Conservation (phyloP, 2,113 vertebrate species). For the Spea bombifrons region DNA sequence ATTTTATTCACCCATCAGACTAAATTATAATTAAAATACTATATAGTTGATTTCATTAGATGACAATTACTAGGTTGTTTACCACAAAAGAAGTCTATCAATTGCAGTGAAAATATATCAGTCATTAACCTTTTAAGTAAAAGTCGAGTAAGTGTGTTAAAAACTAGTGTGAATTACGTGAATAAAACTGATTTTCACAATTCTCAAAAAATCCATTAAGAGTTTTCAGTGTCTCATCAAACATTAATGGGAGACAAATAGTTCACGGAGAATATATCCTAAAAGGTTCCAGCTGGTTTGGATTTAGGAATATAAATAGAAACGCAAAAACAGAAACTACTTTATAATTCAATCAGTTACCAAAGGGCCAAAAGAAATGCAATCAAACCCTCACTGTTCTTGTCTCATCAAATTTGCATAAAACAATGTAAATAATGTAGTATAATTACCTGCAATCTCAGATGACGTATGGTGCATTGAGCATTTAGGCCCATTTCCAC, state of each 20-base stretch:
- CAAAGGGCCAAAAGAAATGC: neutral
- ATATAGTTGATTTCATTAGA: neutral
- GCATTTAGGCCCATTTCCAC: no score
- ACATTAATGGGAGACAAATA: no score
- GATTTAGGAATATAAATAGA: no score
- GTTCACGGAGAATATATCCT: no score
- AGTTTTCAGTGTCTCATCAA: no score
- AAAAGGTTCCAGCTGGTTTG: no score
- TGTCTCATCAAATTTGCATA: neutral
- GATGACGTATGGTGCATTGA: neutral
- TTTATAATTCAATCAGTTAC: no score
- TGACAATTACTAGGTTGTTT: neutral
- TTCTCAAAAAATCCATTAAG: no score
- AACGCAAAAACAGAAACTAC: no score
- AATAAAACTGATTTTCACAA: no score
- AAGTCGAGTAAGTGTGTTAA: neutral
- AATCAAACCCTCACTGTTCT: conserved; percentile 13
- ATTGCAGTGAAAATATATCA: neutral
- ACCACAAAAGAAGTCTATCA: neutral
- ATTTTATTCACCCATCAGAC: neutral
- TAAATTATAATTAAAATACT: neutral
- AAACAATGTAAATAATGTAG: neutral
- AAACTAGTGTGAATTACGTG: no score
- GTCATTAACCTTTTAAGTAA: neutral
- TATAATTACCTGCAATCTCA: neutral